phyloP scores from a whole-genome alignment of 2,113 vertebrate genomes.

The Peromyscus leucopus region DNA sequence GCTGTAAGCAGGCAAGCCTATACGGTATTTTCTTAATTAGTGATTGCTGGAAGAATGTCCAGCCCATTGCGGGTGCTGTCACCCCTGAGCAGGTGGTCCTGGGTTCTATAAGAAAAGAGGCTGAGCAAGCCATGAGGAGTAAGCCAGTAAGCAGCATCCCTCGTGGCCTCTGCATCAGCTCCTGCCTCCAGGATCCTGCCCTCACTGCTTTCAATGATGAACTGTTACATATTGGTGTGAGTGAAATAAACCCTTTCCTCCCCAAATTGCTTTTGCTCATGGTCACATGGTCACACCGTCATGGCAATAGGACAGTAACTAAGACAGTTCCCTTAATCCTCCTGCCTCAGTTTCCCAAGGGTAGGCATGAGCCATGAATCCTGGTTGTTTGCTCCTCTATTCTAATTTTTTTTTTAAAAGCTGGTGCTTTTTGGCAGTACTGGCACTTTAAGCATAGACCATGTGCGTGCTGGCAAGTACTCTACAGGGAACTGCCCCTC shows the following conservation, averaged over 20 bases:
- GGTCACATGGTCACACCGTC: background rate
- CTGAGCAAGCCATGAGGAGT: background rate
- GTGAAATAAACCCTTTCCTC: background rate
- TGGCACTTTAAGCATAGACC: background rate
- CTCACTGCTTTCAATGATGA: background rate
- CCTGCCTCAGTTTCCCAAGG: background rate
- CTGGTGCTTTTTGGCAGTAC: background rate
- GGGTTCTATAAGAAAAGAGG: background rate
- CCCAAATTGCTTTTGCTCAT: background rate
- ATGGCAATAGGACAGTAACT: background rate
- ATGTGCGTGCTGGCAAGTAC: background rate
- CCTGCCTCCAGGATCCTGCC: background rate
- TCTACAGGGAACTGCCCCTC: background rate
- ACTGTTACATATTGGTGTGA: background rate
- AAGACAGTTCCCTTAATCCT: background rate
- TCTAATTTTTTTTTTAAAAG: background rate
- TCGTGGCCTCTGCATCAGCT: background rate
- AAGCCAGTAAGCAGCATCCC: background rate
- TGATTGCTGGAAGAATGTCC: background rate
- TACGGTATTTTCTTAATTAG: background rate
- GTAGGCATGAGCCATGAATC: background rate
- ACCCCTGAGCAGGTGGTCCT: background rate
- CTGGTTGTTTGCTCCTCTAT: background rate
- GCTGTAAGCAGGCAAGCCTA: background rate
- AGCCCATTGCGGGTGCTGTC: background rate